Evolutionary conservation across 2,797 vertebrate species (phyloP), one percentile per base, ranked within the genome.

Genomic region (Callimico goeldii): DNA sequence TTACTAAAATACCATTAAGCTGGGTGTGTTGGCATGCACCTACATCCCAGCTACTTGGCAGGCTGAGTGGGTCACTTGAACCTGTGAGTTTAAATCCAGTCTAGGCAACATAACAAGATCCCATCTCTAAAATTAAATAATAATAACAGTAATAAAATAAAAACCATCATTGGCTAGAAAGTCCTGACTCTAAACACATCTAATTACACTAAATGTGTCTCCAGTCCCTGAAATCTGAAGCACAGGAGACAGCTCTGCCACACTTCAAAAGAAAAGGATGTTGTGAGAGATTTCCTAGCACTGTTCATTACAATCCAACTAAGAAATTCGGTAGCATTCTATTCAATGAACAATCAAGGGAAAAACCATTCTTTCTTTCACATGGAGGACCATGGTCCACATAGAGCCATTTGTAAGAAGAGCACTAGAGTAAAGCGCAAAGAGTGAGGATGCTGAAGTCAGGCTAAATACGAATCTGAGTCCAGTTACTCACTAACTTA

Each of bases 181-280:
- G 15, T 61, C 8, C n/a, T 84, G 24, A 87, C 90, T 90, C 48
- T 95, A 73, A 79, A 57, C 20, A 72, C 5, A 80, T 24, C 19
- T 82, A 4, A 4, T 4, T 20, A 5, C 3, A 26, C 3, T 36
- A 26, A 41, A 24, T 9, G 3, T 76, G 13, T 43, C 28, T 80
- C 75, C 55, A 77, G 3, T 87, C 39, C 48, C 55, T 97, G 11
- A 90, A 77, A 90, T 48, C 19, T 48, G 52, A 95, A 52, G 26
- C 61, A 79, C 12, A 85, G 70, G 91, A 86, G 7, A 72, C 10
- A 13, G 90, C 2, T 83, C 24, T 41, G 26, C 77, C 10, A 81
- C 10, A 79, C 5, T 22, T 86, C 33, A 76, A 80, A 58, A 58
- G 41, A 70, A 64, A 61, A 41, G 3, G 17, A 30, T 52, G 2